These are phyloP conservation scores for Girardia tigrina DNA, from an alignment of 2,888 invertebrate genomes.

Conservation along the genomic window DNA sequence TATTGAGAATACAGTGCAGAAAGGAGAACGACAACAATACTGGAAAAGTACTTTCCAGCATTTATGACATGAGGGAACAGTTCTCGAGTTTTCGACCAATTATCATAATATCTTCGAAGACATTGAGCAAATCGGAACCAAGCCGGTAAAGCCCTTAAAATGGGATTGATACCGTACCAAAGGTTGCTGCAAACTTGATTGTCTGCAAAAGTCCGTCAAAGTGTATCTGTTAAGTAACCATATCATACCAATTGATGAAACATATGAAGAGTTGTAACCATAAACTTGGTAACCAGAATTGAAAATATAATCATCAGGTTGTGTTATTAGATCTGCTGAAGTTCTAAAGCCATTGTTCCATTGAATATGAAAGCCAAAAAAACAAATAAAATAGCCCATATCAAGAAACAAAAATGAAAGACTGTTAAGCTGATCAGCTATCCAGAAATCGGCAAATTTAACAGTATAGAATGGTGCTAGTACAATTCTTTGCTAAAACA, in stretches of 20 bases:
- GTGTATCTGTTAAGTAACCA: background rate
- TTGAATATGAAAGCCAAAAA: constrained; percentile 58
- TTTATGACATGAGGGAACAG: constrained; percentile 75
- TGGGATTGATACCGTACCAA: constrained; percentile 63
- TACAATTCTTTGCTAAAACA: constrained; percentile 54
- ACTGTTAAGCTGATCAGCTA: constrained; percentile 91
- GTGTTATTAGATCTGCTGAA: background rate
- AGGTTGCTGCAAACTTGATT: constrained; percentile 51
- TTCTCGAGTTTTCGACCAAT: constrained; percentile 64
- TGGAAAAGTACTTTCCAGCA: constrained; percentile 92
- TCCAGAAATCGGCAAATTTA: constrained; percentile 92
- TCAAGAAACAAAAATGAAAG: constrained; percentile 75
- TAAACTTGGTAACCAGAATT: background rate
- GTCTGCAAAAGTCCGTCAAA: background rate
- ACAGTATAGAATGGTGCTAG: constrained; percentile 83
- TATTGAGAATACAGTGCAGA: constrained; percentile 42
- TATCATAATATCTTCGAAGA: constrained; percentile 79
- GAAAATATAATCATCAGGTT: background rate
- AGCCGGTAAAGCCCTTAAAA: constrained; percentile 80
- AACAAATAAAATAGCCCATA: constrained; percentile 76
- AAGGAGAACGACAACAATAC: constrained; percentile 63
- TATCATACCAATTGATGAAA: background rate
- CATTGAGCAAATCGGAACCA: constrained; percentile 97
- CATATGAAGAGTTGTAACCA: background rate
- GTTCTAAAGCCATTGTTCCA: constrained; percentile 42